Conservation (phyloP, 2,113 vertebrate genomes). For the Poeciliopsis prolifica region DNA sequence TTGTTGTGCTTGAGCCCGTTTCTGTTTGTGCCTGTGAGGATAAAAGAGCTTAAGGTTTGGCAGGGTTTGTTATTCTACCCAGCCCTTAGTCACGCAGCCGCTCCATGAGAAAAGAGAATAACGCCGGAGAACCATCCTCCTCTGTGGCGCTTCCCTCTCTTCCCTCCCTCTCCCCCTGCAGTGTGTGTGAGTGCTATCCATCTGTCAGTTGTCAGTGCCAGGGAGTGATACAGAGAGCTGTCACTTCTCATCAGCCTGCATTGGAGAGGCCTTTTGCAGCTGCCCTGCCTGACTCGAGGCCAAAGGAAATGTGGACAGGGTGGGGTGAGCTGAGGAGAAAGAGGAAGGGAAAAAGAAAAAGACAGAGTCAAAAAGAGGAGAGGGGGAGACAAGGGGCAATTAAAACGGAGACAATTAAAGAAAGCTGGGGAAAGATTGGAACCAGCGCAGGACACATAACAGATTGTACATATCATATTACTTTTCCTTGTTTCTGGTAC, state of each 20-base stretch:
- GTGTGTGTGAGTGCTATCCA: slow-evolving; percentile 97
- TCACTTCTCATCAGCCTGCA: slow-evolving; percentile 95
- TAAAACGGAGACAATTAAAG: slow-evolving; percentile 62
- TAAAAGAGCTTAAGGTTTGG: slow-evolving; percentile 59
- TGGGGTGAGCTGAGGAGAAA: slow-evolving; percentile 26
- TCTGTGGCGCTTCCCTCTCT: slow-evolving; percentile 75
- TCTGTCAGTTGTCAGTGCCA: slow-evolving; percentile 99
- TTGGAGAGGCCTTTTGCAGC: slow-evolving; percentile 94
- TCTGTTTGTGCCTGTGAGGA: slow-evolving; percentile 24
- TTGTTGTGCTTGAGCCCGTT: slow-evolving; percentile 1
- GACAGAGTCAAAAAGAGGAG: slow-evolving; percentile 7
- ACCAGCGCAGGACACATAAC: slow-evolving; percentile 47
- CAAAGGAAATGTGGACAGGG: slow-evolving; percentile 56
- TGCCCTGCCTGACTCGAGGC: slow-evolving; percentile 87
- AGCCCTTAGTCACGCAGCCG: slow-evolving; percentile 88
- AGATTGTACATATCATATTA: slow-evolving; percentile 62
- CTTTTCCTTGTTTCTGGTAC: slow-evolving; percentile 38
- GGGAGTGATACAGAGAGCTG: slow-evolving; percentile 96
- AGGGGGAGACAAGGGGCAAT: slow-evolving; percentile 57
- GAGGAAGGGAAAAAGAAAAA: slow-evolving; percentile 1
- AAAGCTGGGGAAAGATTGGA: slow-evolving; percentile 51
- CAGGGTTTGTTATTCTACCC: slow-evolving; percentile 86
- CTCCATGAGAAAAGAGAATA: slow-evolving; percentile 86
- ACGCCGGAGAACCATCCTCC: slow-evolving; percentile 88
- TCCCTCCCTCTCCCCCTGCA: slow-evolving; percentile 68